Evolutionary conservation across 1,140 invertebrate genomes (phyloP), one percentile per base, ranked within the genome.

Genomic region (Drosophila gunungcola): DNA sequence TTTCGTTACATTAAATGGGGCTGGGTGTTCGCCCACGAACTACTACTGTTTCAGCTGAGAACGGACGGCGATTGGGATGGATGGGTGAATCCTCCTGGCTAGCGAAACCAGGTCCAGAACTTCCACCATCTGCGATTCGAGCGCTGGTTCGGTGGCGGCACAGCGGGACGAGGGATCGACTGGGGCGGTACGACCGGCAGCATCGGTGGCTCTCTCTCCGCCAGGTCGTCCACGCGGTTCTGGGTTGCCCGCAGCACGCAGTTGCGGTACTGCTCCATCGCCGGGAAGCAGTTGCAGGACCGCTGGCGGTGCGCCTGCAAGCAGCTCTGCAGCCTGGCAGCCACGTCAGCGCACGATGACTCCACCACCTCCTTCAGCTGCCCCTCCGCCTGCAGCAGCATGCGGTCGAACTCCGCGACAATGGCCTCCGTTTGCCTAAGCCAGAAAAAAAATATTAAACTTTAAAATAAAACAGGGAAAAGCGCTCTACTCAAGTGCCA

Each of bases 31-130:
- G 7, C 29, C 29, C 29, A 32, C 2, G 29, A 32, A 32, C 29
- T 6, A 32, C 29, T 7, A 2, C 29, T 32, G 29, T 32, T 11
- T 10, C 12, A 4, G 12, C 11, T 12, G 2, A 7, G 13, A 43
- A 27, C 27, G 12, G 46, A 32, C 11, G 12, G 3, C 45, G 12
- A 43, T 3, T 21, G 42, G 16, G 42, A 13, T 10, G 13, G 4
- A 13, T 3, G n/a, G 13, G 41, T 29, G 16, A 10, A 25, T 27
- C n/a, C 12, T 27, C 12, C 0, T 11, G 21, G 10, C 12, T 67
- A 88, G 13, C 67, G 63, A 3, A 88, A 53, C 83, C 83, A 86
- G 11, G 67, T 73, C 83, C 83, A 86, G 3, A 69, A 65, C 27
- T 79, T 68, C 27, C 49, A 63, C 83, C 83, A 79, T 21, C 58